Conservation (phyloP, 1,140 invertebrate species). For the Gryon sp. region DNA sequence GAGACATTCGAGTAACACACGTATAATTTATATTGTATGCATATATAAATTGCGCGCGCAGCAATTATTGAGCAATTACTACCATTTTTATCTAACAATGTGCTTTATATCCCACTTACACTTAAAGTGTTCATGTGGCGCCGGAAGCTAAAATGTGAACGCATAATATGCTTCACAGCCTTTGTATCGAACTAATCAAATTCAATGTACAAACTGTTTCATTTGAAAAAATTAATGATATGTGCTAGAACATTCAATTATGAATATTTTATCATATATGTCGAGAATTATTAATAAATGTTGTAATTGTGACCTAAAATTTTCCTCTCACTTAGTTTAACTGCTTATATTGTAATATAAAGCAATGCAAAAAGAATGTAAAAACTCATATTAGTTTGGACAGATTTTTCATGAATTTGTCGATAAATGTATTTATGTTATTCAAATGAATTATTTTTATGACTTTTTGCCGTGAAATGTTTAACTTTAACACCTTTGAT, state of each 20-base stretch:
- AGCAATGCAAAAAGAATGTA: no score
- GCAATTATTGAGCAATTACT: slow-evolving; percentile 48
- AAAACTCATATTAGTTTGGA: no score
- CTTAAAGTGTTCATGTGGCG: slow-evolving; percentile 17
- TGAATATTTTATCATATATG: background rate
- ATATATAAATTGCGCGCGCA: slow-evolving; percentile 9
- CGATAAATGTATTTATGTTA: no score
- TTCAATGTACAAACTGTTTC: no score
- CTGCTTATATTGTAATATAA: no score
- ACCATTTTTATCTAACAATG: slow-evolving; percentile 17
- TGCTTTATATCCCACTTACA: slow-evolving; percentile 14
- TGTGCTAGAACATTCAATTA: background rate
- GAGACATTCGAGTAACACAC: slow-evolving; percentile 6
- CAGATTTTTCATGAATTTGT: no score
- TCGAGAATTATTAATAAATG: background rate
- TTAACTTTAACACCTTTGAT: no score
- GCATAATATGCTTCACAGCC: no score
- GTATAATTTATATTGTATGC: slow-evolving; percentile 5
- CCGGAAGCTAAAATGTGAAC: slow-evolving; percentile 22
- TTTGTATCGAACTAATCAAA: no score
- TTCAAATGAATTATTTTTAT: no score
- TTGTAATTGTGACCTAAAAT: background rate
- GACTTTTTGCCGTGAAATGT: no score
- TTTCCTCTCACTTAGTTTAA: background rate
- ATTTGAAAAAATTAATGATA: background rate